Base-by-base conservation (phyloP, 2,113 vertebrate genomes). In the Benitochromis conjunctus region DNA sequence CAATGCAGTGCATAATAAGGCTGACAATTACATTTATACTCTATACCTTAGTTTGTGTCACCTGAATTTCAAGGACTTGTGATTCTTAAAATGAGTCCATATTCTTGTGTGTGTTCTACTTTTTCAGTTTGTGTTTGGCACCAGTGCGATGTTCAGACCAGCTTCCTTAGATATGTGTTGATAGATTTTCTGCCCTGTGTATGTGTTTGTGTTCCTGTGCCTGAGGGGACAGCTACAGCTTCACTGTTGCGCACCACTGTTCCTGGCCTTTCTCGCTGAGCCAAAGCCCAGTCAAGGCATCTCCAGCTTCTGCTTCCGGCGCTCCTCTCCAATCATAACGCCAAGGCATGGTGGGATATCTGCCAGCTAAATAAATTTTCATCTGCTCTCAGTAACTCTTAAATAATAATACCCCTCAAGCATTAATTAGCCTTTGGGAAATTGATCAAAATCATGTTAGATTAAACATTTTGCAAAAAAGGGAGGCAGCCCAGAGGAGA, bases 201-300 rank as follows among this genome's bases (percentile, higher is more conserved):
- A 21, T 57, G 24, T n/a, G 57, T 78, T 38, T 84, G 38, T 80
- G 69, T 69, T 85, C 76, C 34, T 55, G 57, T 87, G 91, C 87
- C 80, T 86, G 48, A 57, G 62, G 90, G 90, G 87, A 92, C 85
- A 90, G 87, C 91, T 84, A 80, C 83, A 91, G 86, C 83, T 93
- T 83, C 92, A 94, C 54, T 92, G 91, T 94, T 94, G 91, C 86
- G 88, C 91, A 93, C 92, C 90, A 92, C 83, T 93, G 94, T 94
- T 77, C 58, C 84, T 88, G 87, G 85, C 87, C 83, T 91, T 81
- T 83, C 89, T 91, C 84, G 74, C 81, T 21, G n/a, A 86, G 43
- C 54, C 83, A 54, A 76, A 84, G 86, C 82, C 80, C 64, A 82
- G 66, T 91, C 88, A 91, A 80, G 18, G 83, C 84, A 91, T 92